Conservation (phyloP, 2,888 invertebrate species). For the Embidobia sp. region DNA sequence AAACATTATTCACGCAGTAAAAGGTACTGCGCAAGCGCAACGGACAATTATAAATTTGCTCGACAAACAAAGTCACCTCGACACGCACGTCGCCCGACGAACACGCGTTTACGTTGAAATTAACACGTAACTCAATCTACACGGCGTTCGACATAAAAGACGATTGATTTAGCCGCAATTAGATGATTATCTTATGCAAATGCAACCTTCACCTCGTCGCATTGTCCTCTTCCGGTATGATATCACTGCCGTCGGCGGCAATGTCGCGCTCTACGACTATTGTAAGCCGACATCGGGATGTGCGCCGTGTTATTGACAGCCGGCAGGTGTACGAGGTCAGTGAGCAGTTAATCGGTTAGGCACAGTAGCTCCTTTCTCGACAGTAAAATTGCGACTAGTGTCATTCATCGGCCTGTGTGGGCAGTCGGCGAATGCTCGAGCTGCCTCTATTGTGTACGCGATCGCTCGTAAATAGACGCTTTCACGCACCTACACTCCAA, state of each 20-base stretch:
- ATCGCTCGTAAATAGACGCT: conserved; percentile 63
- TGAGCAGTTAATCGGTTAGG: conserved; percentile 77
- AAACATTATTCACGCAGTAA: no score
- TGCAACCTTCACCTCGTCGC: conserved; percentile 58
- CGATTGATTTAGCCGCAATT: conserved; percentile 62
- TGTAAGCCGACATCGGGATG: conserved; percentile 11
- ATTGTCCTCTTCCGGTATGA: conserved; percentile 59
- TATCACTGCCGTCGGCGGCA: conserved; percentile 18
- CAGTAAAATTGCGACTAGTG: conserved; percentile 75
- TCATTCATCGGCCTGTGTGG: conserved; percentile 66
- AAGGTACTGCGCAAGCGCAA: conserved; percentile 12
- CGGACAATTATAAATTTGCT: conserved; percentile 43
- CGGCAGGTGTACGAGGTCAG: conserved; percentile 76
- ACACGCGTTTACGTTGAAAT: conserved; percentile 46
- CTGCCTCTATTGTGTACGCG: conserved; percentile 54
- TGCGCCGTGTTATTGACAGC: conserved; percentile 48
- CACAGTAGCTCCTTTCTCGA: conserved; percentile 76
- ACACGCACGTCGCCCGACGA: conserved; percentile 33
- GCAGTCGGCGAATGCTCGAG: conserved; percentile 38
- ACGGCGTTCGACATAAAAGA: conserved; percentile 46
- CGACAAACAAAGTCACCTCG: conserved; percentile 41
- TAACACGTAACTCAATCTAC: conserved; percentile 45
- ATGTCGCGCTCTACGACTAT: background rate
- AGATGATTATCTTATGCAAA: conserved; percentile 62
- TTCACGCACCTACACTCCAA: conserved; percentile 60